Evolutionary conservation across 1,140 invertebrate species (phyloP).

Genomic region (Drosophila pseudoobscura): DNA sequence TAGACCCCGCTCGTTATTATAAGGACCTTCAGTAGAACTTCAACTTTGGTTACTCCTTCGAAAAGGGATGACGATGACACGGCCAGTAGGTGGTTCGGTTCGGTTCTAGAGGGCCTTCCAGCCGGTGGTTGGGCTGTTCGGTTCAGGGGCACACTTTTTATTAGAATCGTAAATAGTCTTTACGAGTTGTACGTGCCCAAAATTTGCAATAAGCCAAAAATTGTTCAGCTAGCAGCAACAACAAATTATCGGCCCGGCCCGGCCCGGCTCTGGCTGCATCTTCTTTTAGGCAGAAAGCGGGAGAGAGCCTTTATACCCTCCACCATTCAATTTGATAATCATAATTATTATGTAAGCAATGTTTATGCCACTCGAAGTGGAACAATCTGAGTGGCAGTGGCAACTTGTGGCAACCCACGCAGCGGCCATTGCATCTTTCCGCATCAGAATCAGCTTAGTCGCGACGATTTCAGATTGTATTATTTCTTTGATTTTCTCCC

Average conservation of each 20-base stretch:
- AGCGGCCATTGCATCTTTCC: neutral
- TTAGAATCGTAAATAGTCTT: constrained; percentile 82
- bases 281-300: neutral
- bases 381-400: constrained; percentile 40
- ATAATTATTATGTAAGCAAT: constrained; percentile 66
- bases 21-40: constrained; percentile 40
- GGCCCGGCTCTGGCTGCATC: neutral
- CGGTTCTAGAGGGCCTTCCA: neutral
- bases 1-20: constrained; percentile 38
- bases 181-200: constrained; percentile 79
- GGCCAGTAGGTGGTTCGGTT: neutral
- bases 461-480: neutral
- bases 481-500: neutral
- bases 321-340: constrained; percentile 65
- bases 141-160: constrained; percentile 69
- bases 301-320: neutral
- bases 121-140: constrained; percentile 1
- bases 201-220: constrained; percentile 79
- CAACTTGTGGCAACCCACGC: constrained; percentile 17
- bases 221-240: constrained; percentile 52
- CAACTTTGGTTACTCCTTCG: constrained; percentile 47
- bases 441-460: too few species aligned
- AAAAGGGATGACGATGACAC: constrained; percentile 38
- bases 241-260: constrained; percentile 65
- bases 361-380: constrained; percentile 48